phyloP scores from a whole-genome alignment of 2,797 vertebrate species.

The Lutjanus argentimaculatus region DNA sequence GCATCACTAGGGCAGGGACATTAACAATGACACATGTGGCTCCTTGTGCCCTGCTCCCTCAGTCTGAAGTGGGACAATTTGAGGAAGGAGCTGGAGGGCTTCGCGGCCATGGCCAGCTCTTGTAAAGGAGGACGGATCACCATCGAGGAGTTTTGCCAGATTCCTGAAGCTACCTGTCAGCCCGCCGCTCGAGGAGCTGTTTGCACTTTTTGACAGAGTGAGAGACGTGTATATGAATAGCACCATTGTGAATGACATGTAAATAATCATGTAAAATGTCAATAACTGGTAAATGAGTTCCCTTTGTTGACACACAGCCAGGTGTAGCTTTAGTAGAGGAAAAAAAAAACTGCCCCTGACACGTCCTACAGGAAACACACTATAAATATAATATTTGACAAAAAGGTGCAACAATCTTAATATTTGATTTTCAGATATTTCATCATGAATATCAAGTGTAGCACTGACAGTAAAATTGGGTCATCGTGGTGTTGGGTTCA shows the following conservation, averaged over 20 bases:
- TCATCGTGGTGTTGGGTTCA: conserved; percentile 7
- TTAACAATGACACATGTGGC: neutral
- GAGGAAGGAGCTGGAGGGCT: conserved; percentile 92
- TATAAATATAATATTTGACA: neutral
- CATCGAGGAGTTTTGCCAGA: conserved; percentile 93
- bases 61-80: conserved; percentile 96
- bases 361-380: neutral
- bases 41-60: conserved; percentile 29
- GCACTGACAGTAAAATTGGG: neutral
- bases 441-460: conserved; percentile 1
- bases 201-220: conserved; percentile 96
- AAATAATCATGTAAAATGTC: too few species aligned
- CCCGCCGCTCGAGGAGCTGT: conserved; percentile 91
- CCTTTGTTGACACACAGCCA: neutral
- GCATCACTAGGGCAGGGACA: neutral
- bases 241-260: neutral
- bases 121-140: conserved; percentile 95
- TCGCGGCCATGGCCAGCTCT: conserved; percentile 90
- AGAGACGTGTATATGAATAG: conserved; percentile 59
- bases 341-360: neutral
- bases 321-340: neutral
- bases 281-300: neutral
- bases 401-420: neutral
- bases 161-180: conserved; percentile 94
- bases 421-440: neutral